Evolutionary conservation across 1,140 invertebrate genomes (phyloP), one percentile per base, ranked within the genome.

Genomic region (Augochlora pura): DNA sequence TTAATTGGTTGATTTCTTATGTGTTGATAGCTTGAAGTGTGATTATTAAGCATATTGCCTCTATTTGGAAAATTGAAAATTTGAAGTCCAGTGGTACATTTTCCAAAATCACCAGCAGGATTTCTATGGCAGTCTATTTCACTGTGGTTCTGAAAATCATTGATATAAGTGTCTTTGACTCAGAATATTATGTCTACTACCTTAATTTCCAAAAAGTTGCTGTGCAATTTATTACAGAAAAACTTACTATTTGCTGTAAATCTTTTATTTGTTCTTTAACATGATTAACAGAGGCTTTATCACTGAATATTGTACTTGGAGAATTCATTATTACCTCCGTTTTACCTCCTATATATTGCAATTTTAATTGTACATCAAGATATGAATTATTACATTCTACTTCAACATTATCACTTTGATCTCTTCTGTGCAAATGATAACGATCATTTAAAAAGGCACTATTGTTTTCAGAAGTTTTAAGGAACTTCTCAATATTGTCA

Each of bases 111-210:
- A 57, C 88, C 89, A 25, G 57, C 78, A 70, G 86, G 77, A 86
- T 91, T 89, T 86, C 83, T 86, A 21, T 91, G 87, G 72, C 66
- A 86, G 2, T 88, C 84, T 12, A 88, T 85, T 70, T 85, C 85
- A 27, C 64, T 84, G 32, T 49, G 66, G 72, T 63, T 82, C 82
- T 88, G 76, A 42, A 80, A 87, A 80, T 81, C 46, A 42, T 25
- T 59, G 74, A 80, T 63, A 32, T 64, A 66, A 8, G 66, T 66
- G 59, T 25, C 18, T 8, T 64, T 57, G 1, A 49, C 2, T 46
- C 14, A 12, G 2, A 46, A 12, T 46, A 12, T 2, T 46, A 46
- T 12, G 10, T 14, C 12, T 12, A 10, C 10, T 12, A 9, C 42
- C 42, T 21, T 21, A 18, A 18, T 21, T 32, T 18, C 7, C 21